These are phyloP conservation scores for Psilanteris sp. DNA, from an alignment of 1,140 invertebrate genomes.

Conservation along the genomic window DNA sequence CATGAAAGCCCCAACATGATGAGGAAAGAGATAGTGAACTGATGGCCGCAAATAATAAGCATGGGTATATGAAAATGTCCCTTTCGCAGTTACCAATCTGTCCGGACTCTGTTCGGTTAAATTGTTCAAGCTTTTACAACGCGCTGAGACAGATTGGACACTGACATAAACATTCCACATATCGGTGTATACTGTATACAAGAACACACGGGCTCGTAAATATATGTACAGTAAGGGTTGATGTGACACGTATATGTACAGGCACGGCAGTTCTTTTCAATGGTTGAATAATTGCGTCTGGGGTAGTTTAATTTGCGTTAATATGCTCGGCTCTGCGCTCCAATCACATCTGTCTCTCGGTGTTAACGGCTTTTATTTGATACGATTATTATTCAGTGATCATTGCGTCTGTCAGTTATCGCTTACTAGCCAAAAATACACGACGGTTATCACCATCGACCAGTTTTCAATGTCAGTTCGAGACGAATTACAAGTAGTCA, in stretches of 20 bases:
- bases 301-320: constrained; percentile 61
- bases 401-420: constrained; percentile 62
- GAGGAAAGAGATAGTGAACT: constrained; percentile 73
- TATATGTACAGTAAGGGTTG: constrained; percentile 75
- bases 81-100: constrained; percentile 84
- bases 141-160: constrained; percentile 82
- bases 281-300: constrained; percentile 40
- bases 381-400: constrained; percentile 66
- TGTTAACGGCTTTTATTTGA: constrained; percentile 72
- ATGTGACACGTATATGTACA: constrained; percentile 69
- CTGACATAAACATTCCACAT: constrained; percentile 84
- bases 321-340: constrained; percentile 69
- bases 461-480: constrained; percentile 68
- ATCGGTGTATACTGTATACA: constrained; percentile 73
- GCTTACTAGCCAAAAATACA: constrained; percentile 71
- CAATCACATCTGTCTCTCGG: constrained; percentile 80
- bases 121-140: not conserved
- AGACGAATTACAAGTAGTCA: constrained; percentile 72
- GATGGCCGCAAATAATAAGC: constrained; percentile 78
- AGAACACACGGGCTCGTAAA: constrained; percentile 69
- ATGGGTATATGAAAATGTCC: constrained; percentile 84
- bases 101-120: constrained; percentile 56
- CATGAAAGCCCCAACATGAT: constrained; percentile 79
- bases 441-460: constrained; percentile 74
- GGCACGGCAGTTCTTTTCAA: constrained; percentile 16